Evolutionary conservation across 1,140 invertebrate species (phyloP), one percentile per base, ranked within the genome.

Genomic region (Helicoverpa zea): DNA sequence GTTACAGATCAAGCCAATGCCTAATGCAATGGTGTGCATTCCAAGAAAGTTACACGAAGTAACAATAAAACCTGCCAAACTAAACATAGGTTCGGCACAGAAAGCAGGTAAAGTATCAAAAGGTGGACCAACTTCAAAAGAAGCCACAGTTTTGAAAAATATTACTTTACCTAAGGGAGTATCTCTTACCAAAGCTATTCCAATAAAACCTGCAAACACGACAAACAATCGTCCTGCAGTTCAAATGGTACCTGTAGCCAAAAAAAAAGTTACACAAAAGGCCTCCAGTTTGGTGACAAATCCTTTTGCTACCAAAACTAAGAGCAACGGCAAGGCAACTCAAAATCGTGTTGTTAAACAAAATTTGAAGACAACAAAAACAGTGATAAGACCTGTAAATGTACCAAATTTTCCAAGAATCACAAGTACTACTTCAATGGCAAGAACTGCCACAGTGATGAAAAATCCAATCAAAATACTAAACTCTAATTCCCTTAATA

Each of bases 1-100:
- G 47, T 91, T 93, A 66, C 87, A 94, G 92, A 89, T 75, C 81
- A 94, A 92, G 86, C 80, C 84, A 4, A 70, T 83, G 49, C 86
- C 85, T 30, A 92, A 94, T 88, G 90, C 90, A 14, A 94, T 94
- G 92, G 92, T 94, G 30, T 88, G 88, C 58, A 94, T 94, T 70
- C 93, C 93, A 30, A 86, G 72, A 4, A 89, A 89, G 61, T 52
- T 89, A 16, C 84, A 83, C 68, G 90, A 86, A 23, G 49, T 92
- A 16, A 89, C 87, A 23, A 90, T 92, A 75, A 91, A 90, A 80
- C 87, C 88, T 16, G 35, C 84, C 0, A 88, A 76, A 49, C n/a
- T 16, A 47, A 79, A 79, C 23, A 18, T 30, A 13, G 23, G 35
- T 43, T 43, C 35, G 9, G 35, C 35, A 9, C 35, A 43, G 35